phyloP scores from a whole-genome alignment of 1,140 invertebrate genomes.

The Himalopsyche phryganea region DNA sequence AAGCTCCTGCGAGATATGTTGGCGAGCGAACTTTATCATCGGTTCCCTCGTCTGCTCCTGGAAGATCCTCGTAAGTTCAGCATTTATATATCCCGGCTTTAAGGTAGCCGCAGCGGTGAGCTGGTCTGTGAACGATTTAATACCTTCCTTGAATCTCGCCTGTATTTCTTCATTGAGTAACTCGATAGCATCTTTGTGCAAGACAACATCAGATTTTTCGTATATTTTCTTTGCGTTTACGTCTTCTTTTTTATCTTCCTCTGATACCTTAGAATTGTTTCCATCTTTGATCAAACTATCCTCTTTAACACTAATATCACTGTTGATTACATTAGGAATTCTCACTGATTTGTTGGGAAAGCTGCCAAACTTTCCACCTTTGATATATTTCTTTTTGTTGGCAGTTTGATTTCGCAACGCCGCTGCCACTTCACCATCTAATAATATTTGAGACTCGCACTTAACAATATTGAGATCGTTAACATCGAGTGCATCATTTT shows the following conservation, averaged over 20 bases:
- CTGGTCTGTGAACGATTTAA: slow-evolving; percentile 31
- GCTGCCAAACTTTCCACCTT: slow-evolving; percentile 20
- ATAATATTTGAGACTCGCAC: too few species aligned
- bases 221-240: slow-evolving; percentile 7
- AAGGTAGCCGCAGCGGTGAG: slow-evolving; percentile 26
- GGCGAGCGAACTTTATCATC: slow-evolving; percentile 37
- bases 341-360: slow-evolving; percentile 17
- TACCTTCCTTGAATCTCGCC: slow-evolving; percentile 31
- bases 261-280: slow-evolving; percentile 34
- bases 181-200: slow-evolving; percentile 29
- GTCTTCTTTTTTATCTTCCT: slow-evolving; percentile 38
- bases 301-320: slow-evolving; percentile 31
- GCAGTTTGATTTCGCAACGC: slow-evolving; percentile 13
- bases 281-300: slow-evolving; percentile 35
- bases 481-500: too few species aligned
- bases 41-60: slow-evolving; percentile 36
- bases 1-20: slow-evolving; percentile 45
- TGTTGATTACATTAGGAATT: slow-evolving; percentile 22
- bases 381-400: slow-evolving; percentile 28
- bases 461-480: too few species aligned
- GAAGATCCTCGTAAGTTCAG: slow-evolving; percentile 32
- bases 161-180: slow-evolving; percentile 33
- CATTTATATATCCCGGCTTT: slow-evolving; percentile 29
- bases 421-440: too few species aligned
- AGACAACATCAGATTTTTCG: background rate